Evolutionary conservation across 2,113 vertebrate species (phyloP), one percentile per base, ranked within the genome.

Genomic region (Talpa occidentalis): DNA sequence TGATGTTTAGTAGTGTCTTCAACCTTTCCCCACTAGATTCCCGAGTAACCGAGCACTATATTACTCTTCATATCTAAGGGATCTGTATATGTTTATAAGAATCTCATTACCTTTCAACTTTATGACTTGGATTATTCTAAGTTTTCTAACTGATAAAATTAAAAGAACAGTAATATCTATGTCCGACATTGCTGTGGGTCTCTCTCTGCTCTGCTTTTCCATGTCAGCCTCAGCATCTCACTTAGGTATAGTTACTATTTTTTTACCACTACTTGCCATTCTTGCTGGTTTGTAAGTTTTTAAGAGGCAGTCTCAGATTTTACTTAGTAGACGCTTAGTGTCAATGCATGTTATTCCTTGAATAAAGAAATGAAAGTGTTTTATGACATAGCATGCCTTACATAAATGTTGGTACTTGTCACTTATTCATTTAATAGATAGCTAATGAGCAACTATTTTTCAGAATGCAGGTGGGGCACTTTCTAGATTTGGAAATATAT

Each of bases 401-500:
- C 19, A 37, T 6, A 44, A 28, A 80, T 30, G 1, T 56, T 70
- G 30, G 19, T 79, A n/a, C 40, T 30, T 47, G 35, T 56, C 24
- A 32, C 47, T 89, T 70, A 54, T 62, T 72, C 21, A 42, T 37
- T 90, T 10, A 67, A 1, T 77, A 85, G 37, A 30, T 47, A 81
- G 59, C 89, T 83, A 94, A 76, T 44, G 14, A 67, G n/a, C 32
- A 10, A 28, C 17, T 83, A 11, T 35, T 59, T 62, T 94, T 47
- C 22, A 82, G 73, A 94, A 52, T 9, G 69, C 42, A 82, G 7
- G 16, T 40, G 26, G 6, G 70, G 16, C 5, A 44, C 1, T 30
- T 47, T 54, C 14, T 79, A 56, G 24, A 78, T 49, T 17, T 14
- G 73, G 52, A 73, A 88, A 47, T 70, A 67, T 5, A 66, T 12